Percentiles rank a stretch among this genome's conserved stretches.
phyloP scores from a whole-genome alignment of 2,797 vertebrate genomes.

The Microtus obscurus region DNA sequence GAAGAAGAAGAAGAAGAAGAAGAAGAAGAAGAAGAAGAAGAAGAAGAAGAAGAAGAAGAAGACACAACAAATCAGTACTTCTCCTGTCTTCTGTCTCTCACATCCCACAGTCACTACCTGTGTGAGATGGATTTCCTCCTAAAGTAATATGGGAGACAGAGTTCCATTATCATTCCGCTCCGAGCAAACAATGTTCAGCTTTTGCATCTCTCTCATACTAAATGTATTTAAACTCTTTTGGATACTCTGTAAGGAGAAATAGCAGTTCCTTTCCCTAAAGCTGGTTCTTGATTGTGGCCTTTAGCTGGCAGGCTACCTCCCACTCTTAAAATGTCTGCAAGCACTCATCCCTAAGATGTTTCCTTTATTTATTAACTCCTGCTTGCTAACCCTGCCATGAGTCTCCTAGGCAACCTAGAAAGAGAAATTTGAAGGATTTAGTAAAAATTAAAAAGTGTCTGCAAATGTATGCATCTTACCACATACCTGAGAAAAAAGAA shows the following conservation, averaged over 20 bases:
- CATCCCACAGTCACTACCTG: neutral
- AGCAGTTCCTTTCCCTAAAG: constrained; percentile 24
- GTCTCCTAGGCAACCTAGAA: constrained; percentile 52
- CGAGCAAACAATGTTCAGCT: neutral
- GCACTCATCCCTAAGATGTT: neutral
- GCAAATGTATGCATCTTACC: constrained; percentile 61
- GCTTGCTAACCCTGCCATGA: neutral
- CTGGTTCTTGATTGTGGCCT: constrained; percentile 19
- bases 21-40: too few relatives aligned
- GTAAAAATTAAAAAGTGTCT: constrained; percentile 60
- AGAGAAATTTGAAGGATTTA: constrained; percentile 34
- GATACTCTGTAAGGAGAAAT: constrained; percentile 51
- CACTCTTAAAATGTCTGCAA: constrained; percentile 27
- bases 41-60: too few relatives aligned
- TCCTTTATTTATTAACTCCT: constrained; percentile 55
- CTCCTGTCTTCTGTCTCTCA: neutral
- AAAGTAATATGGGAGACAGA: neutral
- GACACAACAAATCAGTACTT: neutral
- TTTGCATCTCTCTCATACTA: neutral
- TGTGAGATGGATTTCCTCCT: neutral
- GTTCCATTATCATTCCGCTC: constrained; percentile 4
- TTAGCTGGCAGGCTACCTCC: neutral
- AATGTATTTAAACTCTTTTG: neutral
- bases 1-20: too few relatives aligned
- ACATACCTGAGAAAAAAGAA: constrained; percentile 53